Conservation (phyloP, 2,113 vertebrate species). For the Rhea americana region DNA sequence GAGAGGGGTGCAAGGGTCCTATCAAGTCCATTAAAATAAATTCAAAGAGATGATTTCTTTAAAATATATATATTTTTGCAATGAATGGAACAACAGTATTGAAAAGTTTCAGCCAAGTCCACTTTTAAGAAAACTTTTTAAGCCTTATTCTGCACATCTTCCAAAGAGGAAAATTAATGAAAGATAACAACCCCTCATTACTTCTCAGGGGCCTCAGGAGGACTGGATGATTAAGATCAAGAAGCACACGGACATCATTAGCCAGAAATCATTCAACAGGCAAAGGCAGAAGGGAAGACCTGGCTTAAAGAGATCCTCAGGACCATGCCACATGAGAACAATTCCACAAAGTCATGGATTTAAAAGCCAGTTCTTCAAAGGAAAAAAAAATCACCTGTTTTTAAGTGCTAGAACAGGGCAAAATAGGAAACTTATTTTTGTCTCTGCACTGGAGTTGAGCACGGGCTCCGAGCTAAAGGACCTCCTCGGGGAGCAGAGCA, state of each 20-base stretch:
- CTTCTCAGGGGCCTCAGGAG: rapidly evolving
- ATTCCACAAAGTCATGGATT: neutral
- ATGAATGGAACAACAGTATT: neutral
- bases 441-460: neutral
- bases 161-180: neutral
- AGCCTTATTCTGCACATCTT: neutral
- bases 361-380: neutral
- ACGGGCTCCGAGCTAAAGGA: neutral
- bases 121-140: neutral
- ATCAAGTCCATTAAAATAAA: neutral
- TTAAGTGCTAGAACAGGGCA: neutral
- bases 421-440: neutral
- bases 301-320: neutral
- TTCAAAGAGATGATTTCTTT: neutral
- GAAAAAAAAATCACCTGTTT: neutral
- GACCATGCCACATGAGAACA: neutral
- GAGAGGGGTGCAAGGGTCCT: neutral
- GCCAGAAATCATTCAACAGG: neutral
- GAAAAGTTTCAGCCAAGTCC: neutral
- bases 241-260: neutral
- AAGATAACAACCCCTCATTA: neutral
- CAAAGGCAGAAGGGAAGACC: neutral
- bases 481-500: neutral
- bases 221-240: neutral
- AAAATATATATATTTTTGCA: neutral